phyloP scores from a whole-genome alignment of 2,113 vertebrate species.

The Sula dactylatra region DNA sequence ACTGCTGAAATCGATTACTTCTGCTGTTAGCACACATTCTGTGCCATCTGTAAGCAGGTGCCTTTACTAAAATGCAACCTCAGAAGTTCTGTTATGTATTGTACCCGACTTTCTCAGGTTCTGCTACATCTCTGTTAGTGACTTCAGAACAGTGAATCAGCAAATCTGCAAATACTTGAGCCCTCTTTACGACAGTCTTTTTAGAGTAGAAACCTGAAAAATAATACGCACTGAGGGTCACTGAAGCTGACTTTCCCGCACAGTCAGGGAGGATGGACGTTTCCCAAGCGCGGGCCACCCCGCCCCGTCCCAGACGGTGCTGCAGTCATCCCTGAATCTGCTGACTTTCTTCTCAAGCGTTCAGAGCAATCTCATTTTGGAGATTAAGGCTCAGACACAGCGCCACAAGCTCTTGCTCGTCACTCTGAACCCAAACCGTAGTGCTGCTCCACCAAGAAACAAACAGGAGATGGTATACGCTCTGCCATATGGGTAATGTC shows the following conservation, averaged over 20 bases:
- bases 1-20: not conserved
- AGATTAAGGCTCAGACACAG: not conserved
- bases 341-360: not conserved
- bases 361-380: not conserved
- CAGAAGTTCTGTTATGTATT: accelerated
- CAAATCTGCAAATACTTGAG: accelerated
- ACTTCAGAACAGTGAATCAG: not conserved
- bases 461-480: accelerated
- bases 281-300: not conserved
- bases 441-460: not conserved
- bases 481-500: accelerated
- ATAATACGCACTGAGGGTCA: accelerated
- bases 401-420: accelerated
- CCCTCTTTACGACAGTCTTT: accelerated
- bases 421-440: accelerated
- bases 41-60: not conserved
- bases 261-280: accelerated
- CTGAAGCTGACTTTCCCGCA: accelerated
- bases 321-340: not conserved
- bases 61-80: not conserved
- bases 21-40: not conserved
- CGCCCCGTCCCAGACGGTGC: accelerated
- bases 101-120: not conserved
- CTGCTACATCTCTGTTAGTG: accelerated
- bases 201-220: not conserved